These are phyloP conservation scores for Diglossa cyanea DNA, from an alignment of 2,797 vertebrate species.

Conservation along the genomic window DNA sequence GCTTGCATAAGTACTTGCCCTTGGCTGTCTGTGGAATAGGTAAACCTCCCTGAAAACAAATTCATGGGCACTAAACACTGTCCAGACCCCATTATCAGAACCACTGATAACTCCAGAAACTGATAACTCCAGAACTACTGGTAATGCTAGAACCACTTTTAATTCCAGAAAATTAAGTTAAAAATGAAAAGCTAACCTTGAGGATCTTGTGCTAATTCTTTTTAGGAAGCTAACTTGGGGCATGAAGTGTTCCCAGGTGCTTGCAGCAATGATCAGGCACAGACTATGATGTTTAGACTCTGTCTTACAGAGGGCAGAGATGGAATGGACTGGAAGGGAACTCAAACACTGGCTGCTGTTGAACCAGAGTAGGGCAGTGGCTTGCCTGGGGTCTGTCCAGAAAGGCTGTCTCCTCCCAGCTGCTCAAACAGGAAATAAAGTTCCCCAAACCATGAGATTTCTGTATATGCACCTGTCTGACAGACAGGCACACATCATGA, in stretches of 20 bases:
- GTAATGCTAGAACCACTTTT: too few species aligned
- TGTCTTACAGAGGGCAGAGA: accelerated
- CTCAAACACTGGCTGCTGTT: accelerated
- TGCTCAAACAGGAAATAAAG: neutral
- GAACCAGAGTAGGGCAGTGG: neutral
- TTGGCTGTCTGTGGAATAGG: neutral
- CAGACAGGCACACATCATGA: neutral
- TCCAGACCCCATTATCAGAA: neutral
- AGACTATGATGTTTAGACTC: neutral
- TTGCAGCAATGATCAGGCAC: neutral
- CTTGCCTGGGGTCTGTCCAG: neutral
- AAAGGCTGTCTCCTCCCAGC: neutral
- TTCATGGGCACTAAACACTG: neutral
- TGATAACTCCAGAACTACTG: neutral
- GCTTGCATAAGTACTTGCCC: neutral
- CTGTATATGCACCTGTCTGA: neutral
- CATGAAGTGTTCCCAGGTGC: neutral
- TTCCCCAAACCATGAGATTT: neutral
- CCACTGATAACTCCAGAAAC: neutral
- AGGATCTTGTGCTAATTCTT: neutral
- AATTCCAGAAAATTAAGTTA: neutral
- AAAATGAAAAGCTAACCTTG: neutral
- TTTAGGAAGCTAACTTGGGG: neutral
- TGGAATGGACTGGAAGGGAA: neutral
- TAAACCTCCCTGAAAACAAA: neutral